phyloP scores from a whole-genome alignment of 2,888 invertebrate species.

The Ophonus ardosiacus region DNA sequence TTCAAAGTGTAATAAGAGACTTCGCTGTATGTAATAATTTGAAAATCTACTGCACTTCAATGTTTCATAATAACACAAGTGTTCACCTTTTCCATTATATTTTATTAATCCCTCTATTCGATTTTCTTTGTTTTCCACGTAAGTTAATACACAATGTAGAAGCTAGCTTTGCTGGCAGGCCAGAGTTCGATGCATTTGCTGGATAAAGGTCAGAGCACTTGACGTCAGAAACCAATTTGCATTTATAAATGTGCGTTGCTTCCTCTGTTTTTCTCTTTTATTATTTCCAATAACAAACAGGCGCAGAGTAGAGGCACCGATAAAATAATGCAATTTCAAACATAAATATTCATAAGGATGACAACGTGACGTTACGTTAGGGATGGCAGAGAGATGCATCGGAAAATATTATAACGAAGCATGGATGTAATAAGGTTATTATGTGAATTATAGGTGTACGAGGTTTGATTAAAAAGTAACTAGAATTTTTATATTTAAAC shows the following conservation, averaged over 20 bases:
- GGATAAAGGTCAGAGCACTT: constrained; percentile 31
- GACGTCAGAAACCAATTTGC: constrained; percentile 45
- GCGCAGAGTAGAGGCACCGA: background rate
- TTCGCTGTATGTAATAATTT: background rate
- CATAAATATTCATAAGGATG: background rate
- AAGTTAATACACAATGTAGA: background rate
- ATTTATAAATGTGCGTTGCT: constrained; percentile 27
- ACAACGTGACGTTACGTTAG: background rate
- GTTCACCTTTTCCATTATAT: constrained; percentile 21
- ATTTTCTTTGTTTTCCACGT: constrained; percentile 30
- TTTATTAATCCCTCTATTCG: constrained; percentile 16
- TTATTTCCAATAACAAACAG: background rate
- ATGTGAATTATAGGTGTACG: too few species aligned
- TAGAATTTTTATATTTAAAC: too few species aligned
- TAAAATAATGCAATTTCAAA: constrained; percentile 3
- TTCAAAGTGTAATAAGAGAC: background rate
- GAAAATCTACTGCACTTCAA: background rate
- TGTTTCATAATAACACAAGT: background rate
- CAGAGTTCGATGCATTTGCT: constrained; percentile 26
- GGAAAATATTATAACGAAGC: too few species aligned
- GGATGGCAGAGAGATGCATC: too few species aligned
- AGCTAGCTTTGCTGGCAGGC: background rate
- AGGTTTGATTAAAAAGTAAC: too few species aligned
- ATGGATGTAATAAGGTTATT: too few species aligned
- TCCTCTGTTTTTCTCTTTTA: background rate